These are phyloP conservation scores for Zelostemma sp. DNA, from an alignment of 1,140 invertebrate species.

Conservation along the genomic window DNA sequence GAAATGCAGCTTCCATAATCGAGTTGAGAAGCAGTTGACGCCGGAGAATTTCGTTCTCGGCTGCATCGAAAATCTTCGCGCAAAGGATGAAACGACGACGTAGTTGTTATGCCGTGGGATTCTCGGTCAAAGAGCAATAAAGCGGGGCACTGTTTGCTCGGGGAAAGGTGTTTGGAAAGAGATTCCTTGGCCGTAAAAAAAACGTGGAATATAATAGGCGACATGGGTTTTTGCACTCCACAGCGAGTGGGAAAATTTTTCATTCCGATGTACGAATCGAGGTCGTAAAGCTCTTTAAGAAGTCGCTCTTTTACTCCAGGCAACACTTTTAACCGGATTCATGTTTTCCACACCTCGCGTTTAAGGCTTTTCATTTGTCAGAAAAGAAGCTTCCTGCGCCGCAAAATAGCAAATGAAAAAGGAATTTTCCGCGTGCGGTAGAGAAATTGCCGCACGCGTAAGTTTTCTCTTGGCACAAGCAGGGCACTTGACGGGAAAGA, in stretches of 20 bases:
- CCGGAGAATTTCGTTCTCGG: too few relatives aligned
- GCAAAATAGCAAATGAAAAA: too few relatives aligned
- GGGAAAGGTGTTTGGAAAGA: conserved; percentile 42
- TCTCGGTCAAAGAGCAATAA: conserved; percentile 41
- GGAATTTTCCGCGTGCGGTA: background rate
- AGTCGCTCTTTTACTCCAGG: conserved; percentile 38
- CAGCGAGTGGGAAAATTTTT: conserved; percentile 41
- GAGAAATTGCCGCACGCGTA: too few relatives aligned
- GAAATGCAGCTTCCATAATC: background rate
- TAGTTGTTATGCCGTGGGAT: conserved; percentile 39
- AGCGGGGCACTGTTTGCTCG: conserved; percentile 40
- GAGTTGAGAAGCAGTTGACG: background rate
- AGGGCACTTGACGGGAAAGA: conserved; percentile 14
- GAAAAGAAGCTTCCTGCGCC: conserved; percentile 29
- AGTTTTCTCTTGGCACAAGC: too few relatives aligned
- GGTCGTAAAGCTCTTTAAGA: conserved; percentile 40
- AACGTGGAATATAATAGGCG: conserved; percentile 45
- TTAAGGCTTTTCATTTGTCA: conserved; percentile 47
- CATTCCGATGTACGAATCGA: conserved; percentile 48
- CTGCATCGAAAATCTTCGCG: background rate
- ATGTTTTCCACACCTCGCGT: conserved; percentile 42
- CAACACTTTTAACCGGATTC: conserved; percentile 43
- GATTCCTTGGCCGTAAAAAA: conserved; percentile 44
- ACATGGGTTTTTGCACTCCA: conserved; percentile 43
- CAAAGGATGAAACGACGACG: conserved; percentile 14